Evolutionary conservation across 2,797 vertebrate genomes (phyloP).

Genomic region (Pipistrellus nathusii): DNA sequence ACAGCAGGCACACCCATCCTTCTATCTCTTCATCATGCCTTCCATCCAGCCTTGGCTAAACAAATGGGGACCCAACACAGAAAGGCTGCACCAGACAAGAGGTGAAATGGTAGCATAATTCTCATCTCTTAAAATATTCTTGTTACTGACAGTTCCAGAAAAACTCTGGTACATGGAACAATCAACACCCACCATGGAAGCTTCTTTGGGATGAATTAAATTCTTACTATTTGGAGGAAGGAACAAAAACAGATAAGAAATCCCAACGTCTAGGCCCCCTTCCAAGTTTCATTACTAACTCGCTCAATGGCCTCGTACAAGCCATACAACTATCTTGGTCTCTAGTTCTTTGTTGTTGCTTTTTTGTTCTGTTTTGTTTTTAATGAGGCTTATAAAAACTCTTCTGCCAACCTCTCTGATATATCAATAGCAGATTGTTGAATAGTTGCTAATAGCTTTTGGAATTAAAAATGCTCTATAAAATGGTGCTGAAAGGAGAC

Average conservation of each 20-base stretch:
- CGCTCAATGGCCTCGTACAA: background rate
- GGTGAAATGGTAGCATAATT: background rate
- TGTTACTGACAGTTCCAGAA: background rate
- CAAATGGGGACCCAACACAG: background rate
- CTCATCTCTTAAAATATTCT: background rate
- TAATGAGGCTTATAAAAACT: background rate
- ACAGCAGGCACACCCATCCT: background rate
- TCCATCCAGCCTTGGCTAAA: background rate
- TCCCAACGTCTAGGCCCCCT: background rate
- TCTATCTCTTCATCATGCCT: background rate
- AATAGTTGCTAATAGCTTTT: constrained; percentile 1
- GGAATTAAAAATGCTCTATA: constrained; percentile 10
- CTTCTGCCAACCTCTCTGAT: background rate
- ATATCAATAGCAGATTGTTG: background rate
- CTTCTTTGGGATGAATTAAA: constrained; percentile 56
- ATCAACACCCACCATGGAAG: background rate
- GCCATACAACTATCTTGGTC: background rate
- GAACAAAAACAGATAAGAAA: constrained; percentile 33
- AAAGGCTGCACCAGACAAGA: background rate
- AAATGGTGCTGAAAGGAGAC: background rate
- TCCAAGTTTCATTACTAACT: constrained; percentile 31
- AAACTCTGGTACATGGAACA: background rate
- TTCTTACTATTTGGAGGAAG: background rate
- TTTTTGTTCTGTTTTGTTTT: background rate
- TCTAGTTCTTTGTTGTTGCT: background rate